Evolutionary conservation across 1,140 invertebrate genomes (phyloP).

Genomic region (Lutraria rhynchaena): DNA sequence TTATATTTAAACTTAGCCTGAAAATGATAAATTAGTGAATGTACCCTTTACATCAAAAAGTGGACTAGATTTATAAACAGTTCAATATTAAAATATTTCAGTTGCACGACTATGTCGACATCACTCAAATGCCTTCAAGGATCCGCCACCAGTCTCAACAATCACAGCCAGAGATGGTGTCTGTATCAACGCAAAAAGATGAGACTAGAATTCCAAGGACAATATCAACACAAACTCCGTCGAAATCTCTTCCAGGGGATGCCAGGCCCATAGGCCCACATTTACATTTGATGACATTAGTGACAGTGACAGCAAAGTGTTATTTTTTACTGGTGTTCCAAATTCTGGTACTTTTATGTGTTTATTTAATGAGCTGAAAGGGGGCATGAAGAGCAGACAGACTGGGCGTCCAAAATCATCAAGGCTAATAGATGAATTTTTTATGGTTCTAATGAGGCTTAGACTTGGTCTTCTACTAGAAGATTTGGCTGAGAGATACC

Average conservation of each 20-base stretch:
- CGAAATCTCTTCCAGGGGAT: not conserved
- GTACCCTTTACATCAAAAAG: too few species aligned
- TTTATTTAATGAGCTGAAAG: too few species aligned
- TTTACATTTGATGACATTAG: not conserved
- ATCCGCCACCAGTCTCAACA: slow-evolving; percentile 13
- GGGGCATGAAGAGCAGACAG: too few species aligned
- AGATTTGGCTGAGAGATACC: slow-evolving; percentile 25
- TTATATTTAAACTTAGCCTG: too few species aligned
- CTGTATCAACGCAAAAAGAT: not conserved
- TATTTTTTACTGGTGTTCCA: slow-evolving; percentile 2
- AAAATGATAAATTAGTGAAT: too few species aligned
- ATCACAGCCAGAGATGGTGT: slow-evolving; percentile 11
- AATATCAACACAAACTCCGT: not conserved
- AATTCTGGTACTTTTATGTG: slow-evolving; percentile 17
- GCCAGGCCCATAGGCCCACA: not conserved
- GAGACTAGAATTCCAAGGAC: slow-evolving; percentile 1
- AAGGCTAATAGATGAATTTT: slow-evolving; percentile 17
- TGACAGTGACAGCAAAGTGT: slow-evolving; percentile 7
- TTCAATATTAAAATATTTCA: not conserved
- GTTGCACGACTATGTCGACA: not conserved
- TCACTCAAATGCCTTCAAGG: not conserved
- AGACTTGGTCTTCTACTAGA: slow-evolving; percentile 20
- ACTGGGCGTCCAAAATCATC: not conserved
- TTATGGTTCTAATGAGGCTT: slow-evolving; percentile 18
- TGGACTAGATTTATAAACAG: too few species aligned